Evolutionary conservation across 1,140 invertebrate genomes (phyloP), one percentile per base, ranked within the genome.

Genomic region (Trachymyrmex cornetzi): DNA sequence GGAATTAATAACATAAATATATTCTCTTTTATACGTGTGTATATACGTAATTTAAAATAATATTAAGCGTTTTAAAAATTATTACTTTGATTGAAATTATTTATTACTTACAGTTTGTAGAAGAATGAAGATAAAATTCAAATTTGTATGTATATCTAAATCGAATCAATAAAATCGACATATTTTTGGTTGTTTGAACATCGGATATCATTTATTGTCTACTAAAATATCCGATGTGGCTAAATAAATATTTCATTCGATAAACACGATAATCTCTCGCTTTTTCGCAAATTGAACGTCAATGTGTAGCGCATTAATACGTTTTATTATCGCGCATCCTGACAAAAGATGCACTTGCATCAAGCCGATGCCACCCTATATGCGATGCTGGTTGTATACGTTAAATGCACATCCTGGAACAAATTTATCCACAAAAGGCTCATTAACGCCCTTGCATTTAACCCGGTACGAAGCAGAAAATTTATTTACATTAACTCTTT

Each of bases 331-430:
- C 74, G 9, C 14, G 30, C 55, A 2, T 48, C 22, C 22, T 77
- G 38, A 77, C 57, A 48, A 77, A 64, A 64, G 75, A 77, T 77
- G 16, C 34, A 63, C 34, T 63, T 34, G 9, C 57, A 16, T 64
- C 16, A 77, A 27, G 9, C 11, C 22, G 38, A 64, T 12, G 38
- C 59, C 38, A 48, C 4, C n/a, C 38, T 77, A 64, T 27, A 77
- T 11, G 22, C 11, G 16, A 2, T 59, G 19, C n/a, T 72, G 77
- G 57, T 71, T 80, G 16, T 69, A 27, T 34, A 53, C 44, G 27
- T 81, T 71, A 59, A 81, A 69, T 69, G 61, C 61, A 66, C 50
- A 48, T 81, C 48, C 79, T 81, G 79, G 44, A 81, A 69, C 48
- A 81, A 63, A 77, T 64, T 77, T 16, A 63, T 12, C 22, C 57